Conservation (phyloP, 2,797 vertebrate species). For the Ciconia nigra region DNA sequence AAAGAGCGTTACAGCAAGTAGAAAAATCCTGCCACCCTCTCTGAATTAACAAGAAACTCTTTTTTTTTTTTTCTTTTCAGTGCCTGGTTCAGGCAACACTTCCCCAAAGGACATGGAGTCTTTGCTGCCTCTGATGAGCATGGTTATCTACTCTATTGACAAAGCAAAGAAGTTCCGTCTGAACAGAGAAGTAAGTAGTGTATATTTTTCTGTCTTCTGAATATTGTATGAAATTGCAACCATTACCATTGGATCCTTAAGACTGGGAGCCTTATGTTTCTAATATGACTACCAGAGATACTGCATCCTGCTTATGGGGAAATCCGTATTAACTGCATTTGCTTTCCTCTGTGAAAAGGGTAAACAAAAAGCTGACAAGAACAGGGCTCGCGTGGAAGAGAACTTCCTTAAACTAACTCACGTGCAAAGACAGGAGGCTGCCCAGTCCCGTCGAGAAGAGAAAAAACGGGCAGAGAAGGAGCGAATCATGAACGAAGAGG, state of each 20-base stretch:
- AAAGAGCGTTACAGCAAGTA: neutral
- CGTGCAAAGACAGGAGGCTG: slow-evolving; percentile 95
- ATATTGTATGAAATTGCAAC: neutral
- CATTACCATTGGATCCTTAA: neutral
- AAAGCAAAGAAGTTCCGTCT: slow-evolving; percentile 98
- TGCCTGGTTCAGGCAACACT: slow-evolving; percentile 98
- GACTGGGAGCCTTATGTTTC: neutral
- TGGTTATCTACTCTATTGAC: slow-evolving; percentile 98
- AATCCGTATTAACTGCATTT: neutral
- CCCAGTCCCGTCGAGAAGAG: slow-evolving; percentile 94
- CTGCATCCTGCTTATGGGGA: neutral
- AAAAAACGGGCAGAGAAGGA: slow-evolving; percentile 98
- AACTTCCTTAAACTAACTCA: slow-evolving; percentile 99
- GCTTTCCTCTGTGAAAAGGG: slow-evolving; percentile 77
- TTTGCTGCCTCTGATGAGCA: slow-evolving; percentile 96
- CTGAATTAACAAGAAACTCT: neutral
- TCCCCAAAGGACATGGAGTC: slow-evolving; percentile 99
- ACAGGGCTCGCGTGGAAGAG: slow-evolving; percentile 95
- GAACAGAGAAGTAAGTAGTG: slow-evolving; percentile 90
- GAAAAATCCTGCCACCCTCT: neutral
- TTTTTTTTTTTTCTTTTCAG: slow-evolving; percentile 57
- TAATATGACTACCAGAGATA: neutral
- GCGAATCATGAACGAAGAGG: slow-evolving; percentile 98
- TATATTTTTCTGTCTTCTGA: neutral
- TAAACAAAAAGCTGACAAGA: slow-evolving; percentile 95